These are phyloP conservation scores for Apotomis capreana DNA, from an alignment of 2,888 invertebrate species.

Conservation along the genomic window DNA sequence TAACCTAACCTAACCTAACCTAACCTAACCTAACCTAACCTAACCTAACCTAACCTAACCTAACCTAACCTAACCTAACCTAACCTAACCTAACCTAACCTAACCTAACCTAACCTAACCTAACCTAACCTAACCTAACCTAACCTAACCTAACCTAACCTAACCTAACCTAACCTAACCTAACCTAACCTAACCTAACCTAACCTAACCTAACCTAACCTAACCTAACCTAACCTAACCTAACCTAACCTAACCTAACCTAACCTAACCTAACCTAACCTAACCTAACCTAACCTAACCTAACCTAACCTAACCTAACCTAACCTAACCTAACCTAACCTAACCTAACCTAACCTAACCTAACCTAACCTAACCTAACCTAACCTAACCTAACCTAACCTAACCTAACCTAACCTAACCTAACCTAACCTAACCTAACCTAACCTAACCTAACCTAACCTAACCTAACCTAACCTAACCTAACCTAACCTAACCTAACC, in stretches of 20 bases:
- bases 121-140: slow-evolving; percentile 41
- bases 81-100: slow-evolving; percentile 43
- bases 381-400: slow-evolving; percentile 28
- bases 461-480: slow-evolving; percentile 32
- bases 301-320: slow-evolving; percentile 29
- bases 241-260: slow-evolving; percentile 38
- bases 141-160: slow-evolving; percentile 40
- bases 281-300: slow-evolving; percentile 37
- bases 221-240: slow-evolving; percentile 36
- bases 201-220: slow-evolving; percentile 31
- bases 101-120: slow-evolving; percentile 42
- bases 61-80: slow-evolving; percentile 43
- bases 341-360: slow-evolving; percentile 24
- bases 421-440: slow-evolving; percentile 23
- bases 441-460: slow-evolving; percentile 37
- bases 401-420: slow-evolving; percentile 29
- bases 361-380: slow-evolving; percentile 27
- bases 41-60: slow-evolving; percentile 43
- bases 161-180: slow-evolving; percentile 34
- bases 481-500: slow-evolving; percentile 37
- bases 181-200: slow-evolving; percentile 19
- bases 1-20: slow-evolving; percentile 42
- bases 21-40: slow-evolving; percentile 41
- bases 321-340: slow-evolving; percentile 26
- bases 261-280: slow-evolving; percentile 31